phyloP scores from a whole-genome alignment of 2,113 vertebrate species.

The Irena cyanogastra region DNA sequence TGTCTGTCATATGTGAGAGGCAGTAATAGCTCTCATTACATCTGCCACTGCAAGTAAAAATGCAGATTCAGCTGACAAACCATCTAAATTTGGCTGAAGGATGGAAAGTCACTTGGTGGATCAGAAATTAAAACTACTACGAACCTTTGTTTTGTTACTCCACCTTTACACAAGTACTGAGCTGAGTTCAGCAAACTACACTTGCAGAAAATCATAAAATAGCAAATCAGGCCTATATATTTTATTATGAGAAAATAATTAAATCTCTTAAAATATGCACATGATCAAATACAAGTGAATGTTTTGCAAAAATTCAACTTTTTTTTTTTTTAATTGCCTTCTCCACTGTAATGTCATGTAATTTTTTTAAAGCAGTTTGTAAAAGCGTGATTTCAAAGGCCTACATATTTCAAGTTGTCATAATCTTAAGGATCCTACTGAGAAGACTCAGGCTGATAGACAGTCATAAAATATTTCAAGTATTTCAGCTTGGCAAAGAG shows the following conservation, averaged over 20 bases:
- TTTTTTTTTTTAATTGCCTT: neutral
- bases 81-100: conserved; percentile 26
- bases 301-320: neutral
- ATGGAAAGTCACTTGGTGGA: neutral
- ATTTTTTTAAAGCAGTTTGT: neutral
- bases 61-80: conserved; percentile 31
- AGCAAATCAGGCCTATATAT: neutral
- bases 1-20: conserved; percentile 12
- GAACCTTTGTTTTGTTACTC: neutral
- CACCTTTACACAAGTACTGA: neutral
- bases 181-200: neutral
- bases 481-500: neutral
- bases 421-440: neutral
- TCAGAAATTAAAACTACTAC: neutral
- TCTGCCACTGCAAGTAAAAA: conserved; percentile 34
- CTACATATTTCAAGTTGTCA: neutral
- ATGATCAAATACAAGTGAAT: neutral
- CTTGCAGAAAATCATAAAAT: neutral
- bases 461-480: no score
- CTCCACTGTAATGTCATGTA: neutral
- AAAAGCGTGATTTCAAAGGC: neutral
- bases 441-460: neutral
- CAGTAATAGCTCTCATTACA: conserved; percentile 18
- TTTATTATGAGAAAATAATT: neutral
- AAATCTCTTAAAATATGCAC: neutral